phyloP scores from a whole-genome alignment of 2,797 vertebrate genomes.

The Serranus cabrilla region DNA sequence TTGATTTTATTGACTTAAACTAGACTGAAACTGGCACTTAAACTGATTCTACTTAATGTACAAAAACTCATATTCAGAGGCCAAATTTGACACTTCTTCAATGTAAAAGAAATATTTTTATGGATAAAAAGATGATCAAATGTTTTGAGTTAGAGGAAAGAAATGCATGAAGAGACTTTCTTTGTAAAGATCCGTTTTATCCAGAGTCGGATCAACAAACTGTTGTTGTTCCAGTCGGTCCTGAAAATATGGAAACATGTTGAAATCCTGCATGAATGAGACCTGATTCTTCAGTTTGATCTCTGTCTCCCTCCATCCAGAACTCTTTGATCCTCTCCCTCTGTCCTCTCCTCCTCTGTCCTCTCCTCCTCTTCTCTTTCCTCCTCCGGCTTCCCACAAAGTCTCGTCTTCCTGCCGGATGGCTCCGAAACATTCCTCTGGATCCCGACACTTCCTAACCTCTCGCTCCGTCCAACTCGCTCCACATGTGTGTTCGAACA shows the following conservation, averaged over 20 bases:
- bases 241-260: neutral
- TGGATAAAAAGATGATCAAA: neutral
- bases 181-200: neutral
- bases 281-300: neutral
- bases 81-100: too few relatives aligned
- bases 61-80: neutral
- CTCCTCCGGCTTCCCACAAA: neutral
- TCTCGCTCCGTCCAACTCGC: conserved; percentile 13
- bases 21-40: neutral
- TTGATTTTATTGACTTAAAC: too few relatives aligned
- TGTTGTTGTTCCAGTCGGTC: neutral
- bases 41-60: neutral
- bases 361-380: conserved; percentile 9
- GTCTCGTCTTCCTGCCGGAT: conserved; percentile 38
- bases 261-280: neutral
- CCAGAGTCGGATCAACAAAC: neutral
- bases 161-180: neutral
- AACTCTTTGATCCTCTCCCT: neutral
- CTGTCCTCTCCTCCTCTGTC: neutral
- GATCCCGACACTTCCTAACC: conserved; percentile 36
- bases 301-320: conserved; percentile 1
- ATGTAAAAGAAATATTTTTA: too few relatives aligned
- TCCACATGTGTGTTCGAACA: conserved; percentile 10
- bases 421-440: conserved; percentile 50
- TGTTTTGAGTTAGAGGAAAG: neutral